Evolutionary conservation across 1,140 invertebrate genomes (phyloP).

Genomic region (Ceratosolen fusciceps): DNA sequence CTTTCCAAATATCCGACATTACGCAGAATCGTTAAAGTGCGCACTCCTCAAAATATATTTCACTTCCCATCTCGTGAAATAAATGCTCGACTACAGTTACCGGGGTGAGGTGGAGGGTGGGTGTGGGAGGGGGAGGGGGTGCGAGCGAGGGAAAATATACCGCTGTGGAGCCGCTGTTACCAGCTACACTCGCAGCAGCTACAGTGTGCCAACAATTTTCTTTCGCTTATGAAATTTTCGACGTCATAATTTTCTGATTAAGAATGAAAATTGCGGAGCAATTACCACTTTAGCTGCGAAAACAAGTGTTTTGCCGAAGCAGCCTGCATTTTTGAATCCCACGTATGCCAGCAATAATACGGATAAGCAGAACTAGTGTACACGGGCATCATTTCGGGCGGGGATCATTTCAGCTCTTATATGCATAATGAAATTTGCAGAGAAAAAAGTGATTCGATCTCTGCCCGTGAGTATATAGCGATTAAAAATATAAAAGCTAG

Average conservation of each 20-base stretch:
- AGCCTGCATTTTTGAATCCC: background rate
- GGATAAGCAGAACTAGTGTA: background rate
- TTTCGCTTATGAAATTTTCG: slow-evolving; percentile 46
- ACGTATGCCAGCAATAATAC: background rate
- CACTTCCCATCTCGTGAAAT: background rate
- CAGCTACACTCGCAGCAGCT: background rate
- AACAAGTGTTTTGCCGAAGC: background rate
- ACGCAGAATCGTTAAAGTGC: background rate
- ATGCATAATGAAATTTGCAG: slow-evolving; percentile 35
- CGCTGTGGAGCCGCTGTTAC: background rate
- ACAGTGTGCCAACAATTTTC: slow-evolving; percentile 29
- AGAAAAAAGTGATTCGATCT: background rate
- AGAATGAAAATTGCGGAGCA: slow-evolving; percentile 22
- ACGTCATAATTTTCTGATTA: slow-evolving; percentile 45
- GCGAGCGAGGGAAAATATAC: slow-evolving; percentile 41
- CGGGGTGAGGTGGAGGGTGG: too few relatives aligned
- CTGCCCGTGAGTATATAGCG: background rate
- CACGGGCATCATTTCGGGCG: background rate
- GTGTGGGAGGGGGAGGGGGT: background rate
- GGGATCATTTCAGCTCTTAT: slow-evolving; percentile 29
- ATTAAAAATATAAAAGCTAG: too few relatives aligned
- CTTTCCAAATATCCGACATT: background rate
- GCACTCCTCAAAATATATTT: slow-evolving; percentile 25
- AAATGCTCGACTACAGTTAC: slow-evolving; percentile 20
- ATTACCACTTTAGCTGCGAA: slow-evolving; percentile 11